A percentile compares a stretch with the other conserved stretches of the same genome.
These are phyloP conservation scores for Peucedramus taeniatus DNA, from an alignment of 2,113 vertebrate species.

Conservation along the genomic window DNA sequence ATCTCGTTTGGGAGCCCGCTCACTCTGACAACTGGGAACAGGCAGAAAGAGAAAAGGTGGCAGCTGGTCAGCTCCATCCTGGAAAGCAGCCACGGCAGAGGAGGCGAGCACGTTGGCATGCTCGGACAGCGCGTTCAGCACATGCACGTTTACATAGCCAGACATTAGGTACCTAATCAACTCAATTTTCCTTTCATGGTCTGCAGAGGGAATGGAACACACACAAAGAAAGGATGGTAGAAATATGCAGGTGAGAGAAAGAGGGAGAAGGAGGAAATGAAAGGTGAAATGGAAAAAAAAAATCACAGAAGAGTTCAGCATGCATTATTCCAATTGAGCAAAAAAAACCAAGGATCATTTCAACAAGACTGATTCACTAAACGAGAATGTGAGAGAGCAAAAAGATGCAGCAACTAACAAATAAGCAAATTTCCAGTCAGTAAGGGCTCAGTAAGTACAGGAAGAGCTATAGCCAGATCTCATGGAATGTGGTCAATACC, in stretches of 20 bases:
- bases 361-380: neutral
- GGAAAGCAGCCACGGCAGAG: constrained; percentile 85
- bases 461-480: neutral
- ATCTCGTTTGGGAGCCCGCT: constrained; percentile 82
- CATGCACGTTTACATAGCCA: constrained; percentile 84
- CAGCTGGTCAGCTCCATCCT: constrained; percentile 84
- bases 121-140: constrained; percentile 87
- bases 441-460: neutral
- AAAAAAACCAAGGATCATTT: neutral
- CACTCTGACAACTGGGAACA: constrained; percentile 77
- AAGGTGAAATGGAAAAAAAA: constrained; percentile 43
- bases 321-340: constrained; percentile 49
- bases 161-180: constrained; percentile 90
- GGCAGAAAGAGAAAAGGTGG: constrained; percentile 87
- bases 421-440: neutral
- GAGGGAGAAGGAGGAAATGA: neutral
- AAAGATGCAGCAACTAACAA: neutral
- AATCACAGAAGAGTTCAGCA: constrained; percentile 59
- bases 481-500: neutral
- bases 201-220: constrained; percentile 69
- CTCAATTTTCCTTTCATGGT: constrained; percentile 90
- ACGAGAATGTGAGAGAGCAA: neutral
- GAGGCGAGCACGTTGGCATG: constrained; percentile 87
- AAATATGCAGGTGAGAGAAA: constrained; percentile 7
- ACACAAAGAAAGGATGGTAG: constrained; percentile 25